Base-by-base conservation (phyloP, 1,140 invertebrate genomes). In the Agrilus planipennis region DNA sequence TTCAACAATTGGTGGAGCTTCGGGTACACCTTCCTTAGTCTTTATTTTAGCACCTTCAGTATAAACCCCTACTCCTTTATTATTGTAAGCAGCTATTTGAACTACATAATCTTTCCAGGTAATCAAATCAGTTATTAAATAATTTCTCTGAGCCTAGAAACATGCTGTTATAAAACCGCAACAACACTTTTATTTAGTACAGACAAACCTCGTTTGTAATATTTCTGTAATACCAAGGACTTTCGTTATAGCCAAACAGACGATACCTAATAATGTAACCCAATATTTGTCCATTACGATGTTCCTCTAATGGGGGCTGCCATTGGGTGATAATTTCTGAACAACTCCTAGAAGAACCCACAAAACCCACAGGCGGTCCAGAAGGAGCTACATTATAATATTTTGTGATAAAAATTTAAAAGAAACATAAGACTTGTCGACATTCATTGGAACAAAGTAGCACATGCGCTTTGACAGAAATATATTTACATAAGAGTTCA, bases 61-160 rank as follows among this genome's bases (percentile, higher is more conserved):
- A 60, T 84, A 98, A 0, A 86, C 76, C 0, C 95, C 95, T 5
- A 92, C 79, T 2, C 95, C 95, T 70, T 95, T 91, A 49, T 92
- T 86, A 62, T 99, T 99, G 52, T 86, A 98, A 0, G 93, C 91
- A 1, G 94, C 92, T 40, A 99, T 92, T 69, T 95, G 89, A 0
- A 99, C 83, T 23, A 91, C 81, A 54, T 99, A 99, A 61, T 95
- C 89, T 63, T 95, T 92, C 92, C 92, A 97, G 0, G 91, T 94
- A 39, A 96, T 96, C 23, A 96, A 66, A 55, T 93, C 89, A 50
- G 89, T 84, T 40, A 97, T 89, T 0, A 95, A 69, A 57, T 82
- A 93, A 62, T 90, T 94, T 46, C 86, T 75, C 58, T 94, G 90
- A 0, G 85, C 87, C 62, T 69, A 40, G 28, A 54, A 52, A 41